A percentile compares a stretch with the other conserved stretches of the same genome.
These are phyloP conservation scores for Chalcis sispes DNA, from an alignment of 2,888 invertebrate species.

Conservation along the genomic window DNA sequence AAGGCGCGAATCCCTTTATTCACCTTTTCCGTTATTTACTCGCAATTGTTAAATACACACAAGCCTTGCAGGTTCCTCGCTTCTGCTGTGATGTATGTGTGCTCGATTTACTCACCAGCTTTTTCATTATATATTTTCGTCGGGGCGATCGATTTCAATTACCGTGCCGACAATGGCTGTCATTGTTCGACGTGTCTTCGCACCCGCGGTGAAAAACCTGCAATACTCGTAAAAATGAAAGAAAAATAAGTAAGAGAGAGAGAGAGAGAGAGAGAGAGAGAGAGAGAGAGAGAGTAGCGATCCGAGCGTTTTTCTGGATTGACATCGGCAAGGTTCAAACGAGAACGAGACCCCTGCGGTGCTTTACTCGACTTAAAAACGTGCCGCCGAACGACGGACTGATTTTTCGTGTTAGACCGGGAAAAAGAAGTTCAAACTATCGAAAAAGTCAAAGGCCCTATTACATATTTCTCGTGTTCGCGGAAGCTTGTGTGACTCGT, in stretches of 20 bases:
- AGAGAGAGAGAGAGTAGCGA: neutral
- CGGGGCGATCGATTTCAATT: conserved; percentile 38
- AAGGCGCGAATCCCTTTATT: too few relatives aligned
- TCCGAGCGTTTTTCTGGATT: conserved; percentile 60
- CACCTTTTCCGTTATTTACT: conserved; percentile 20
- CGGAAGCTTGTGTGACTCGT: conserved; percentile 61
- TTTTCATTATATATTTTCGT: conserved; percentile 39
- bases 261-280: conserved; percentile 3
- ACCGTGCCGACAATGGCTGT: conserved; percentile 10
- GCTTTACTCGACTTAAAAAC: conserved; percentile 63
- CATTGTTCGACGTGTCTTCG: neutral
- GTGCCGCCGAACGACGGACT: conserved; percentile 48
- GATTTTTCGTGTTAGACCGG: conserved; percentile 32
- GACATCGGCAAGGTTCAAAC: conserved; percentile 71
- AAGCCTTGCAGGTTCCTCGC: neutral
- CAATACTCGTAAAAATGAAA: too few relatives aligned
- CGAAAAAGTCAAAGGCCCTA: neutral
- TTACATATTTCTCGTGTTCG: conserved; percentile 64
- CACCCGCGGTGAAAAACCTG: conserved; percentile 16
- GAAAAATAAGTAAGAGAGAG: too few relatives aligned
- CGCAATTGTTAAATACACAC: conserved; percentile 22
- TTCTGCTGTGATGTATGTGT: neutral
- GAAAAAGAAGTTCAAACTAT: neutral
- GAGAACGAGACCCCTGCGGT: conserved; percentile 64
- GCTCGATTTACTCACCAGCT: too few relatives aligned